A percentile compares a stretch with the other conserved stretches of the same genome.
These are phyloP conservation scores for Caenorhabditis remanei DNA, from an alignment of 1,140 invertebrate species.

Conservation along the genomic window DNA sequence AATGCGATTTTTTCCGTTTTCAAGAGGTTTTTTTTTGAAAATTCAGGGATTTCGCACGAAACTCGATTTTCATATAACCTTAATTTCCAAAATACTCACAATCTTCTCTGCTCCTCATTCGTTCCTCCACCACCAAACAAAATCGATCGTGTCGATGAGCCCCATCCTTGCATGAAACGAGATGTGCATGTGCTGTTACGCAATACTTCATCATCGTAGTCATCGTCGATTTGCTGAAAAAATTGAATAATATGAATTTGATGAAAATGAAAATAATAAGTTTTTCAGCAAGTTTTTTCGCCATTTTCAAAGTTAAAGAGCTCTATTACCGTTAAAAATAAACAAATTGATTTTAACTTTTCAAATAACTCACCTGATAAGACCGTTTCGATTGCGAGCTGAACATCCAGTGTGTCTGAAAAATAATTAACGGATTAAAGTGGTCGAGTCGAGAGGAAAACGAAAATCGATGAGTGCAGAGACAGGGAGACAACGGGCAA, in stretches of 20 bases:
- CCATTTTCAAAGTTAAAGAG: background rate
- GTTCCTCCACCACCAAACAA: background rate
- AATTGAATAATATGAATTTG: background rate
- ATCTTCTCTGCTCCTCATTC: background rate
- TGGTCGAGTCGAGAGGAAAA: background rate
- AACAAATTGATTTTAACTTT: background rate
- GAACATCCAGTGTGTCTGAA: slow-evolving; percentile 39
- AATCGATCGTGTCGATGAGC: background rate
- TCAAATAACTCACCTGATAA: slow-evolving; percentile 8
- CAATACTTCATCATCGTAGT: slow-evolving; percentile 51
- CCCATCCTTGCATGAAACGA: slow-evolving; percentile 29
- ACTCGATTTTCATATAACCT: background rate
- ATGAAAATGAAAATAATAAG: no score
- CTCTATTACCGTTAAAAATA: background rate
- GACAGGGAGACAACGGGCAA: background rate
- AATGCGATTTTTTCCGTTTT: background rate
- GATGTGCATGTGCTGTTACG: slow-evolving; percentile 20
- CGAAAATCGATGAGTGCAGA: background rate
- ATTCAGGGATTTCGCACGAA: background rate
- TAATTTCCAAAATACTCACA: slow-evolving; percentile 8
- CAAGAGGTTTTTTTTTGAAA: no score
- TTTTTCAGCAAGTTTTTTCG: background rate
- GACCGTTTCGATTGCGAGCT: slow-evolving; percentile 14
- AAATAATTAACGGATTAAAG: background rate
- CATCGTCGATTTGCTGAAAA: slow-evolving; percentile 60